phyloP scores from a whole-genome alignment of 2,797 vertebrate species.

The Benthosema pterotum region DNA sequence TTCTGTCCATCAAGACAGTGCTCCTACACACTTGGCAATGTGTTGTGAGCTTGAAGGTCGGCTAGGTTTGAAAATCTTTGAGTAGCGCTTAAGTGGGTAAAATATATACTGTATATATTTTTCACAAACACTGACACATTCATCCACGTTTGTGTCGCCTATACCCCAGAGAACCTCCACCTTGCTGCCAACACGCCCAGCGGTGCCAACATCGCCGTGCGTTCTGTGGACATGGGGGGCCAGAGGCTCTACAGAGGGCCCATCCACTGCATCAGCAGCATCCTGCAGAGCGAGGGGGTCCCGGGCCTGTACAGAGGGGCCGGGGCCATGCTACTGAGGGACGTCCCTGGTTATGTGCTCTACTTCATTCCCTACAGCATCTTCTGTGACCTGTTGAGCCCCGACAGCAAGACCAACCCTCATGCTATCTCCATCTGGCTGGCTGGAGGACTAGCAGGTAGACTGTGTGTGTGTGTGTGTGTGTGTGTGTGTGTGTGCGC shows the following conservation, averaged over 20 bases:
- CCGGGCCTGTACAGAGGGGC: slow-evolving; percentile 89
- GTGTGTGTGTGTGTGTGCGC: no score
- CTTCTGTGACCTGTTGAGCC: slow-evolving; percentile 84
- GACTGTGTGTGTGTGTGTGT: slow-evolving; percentile 20
- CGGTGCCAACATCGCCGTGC: slow-evolving; percentile 65
- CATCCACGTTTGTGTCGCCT: background rate
- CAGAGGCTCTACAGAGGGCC: slow-evolving; percentile 85
- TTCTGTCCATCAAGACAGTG: no score
- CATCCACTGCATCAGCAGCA: slow-evolving; percentile 88
- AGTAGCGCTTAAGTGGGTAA: no score
- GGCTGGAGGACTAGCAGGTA: slow-evolving; percentile 94
- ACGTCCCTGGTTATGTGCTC: slow-evolving; percentile 91
- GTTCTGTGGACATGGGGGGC: slow-evolving; percentile 58
- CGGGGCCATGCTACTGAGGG: slow-evolving; percentile 91
- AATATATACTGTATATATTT: no score
- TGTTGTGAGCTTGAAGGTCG: no score
- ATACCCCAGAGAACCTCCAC: slow-evolving; percentile 74
- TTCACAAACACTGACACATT: background rate
- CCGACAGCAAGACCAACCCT: slow-evolving; percentile 71
- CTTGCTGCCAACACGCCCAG: slow-evolving; percentile 66
- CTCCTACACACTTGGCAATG: no score
- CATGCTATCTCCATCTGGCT: slow-evolving; percentile 85
- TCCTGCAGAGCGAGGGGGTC: slow-evolving; percentile 87
- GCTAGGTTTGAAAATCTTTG: no score
- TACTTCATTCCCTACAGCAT: slow-evolving; percentile 93